Conservation (phyloP, 1,140 invertebrate species). For the Sipha flava region DNA sequence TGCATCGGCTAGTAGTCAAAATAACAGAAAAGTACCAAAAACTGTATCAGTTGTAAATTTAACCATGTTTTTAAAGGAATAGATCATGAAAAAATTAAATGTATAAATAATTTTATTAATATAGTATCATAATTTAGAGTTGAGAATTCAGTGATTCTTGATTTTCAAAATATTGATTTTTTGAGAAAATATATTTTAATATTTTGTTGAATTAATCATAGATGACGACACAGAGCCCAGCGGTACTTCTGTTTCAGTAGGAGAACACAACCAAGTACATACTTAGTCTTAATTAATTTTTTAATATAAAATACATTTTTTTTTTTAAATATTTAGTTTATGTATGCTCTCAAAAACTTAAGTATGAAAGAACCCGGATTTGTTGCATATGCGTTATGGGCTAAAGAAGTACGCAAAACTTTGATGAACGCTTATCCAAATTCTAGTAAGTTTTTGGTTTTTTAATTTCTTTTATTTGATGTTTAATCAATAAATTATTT, state of each 20-base stretch:
- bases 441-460: conserved; percentile 51
- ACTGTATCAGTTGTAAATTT: no score
- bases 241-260: conserved; percentile 13
- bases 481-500: conserved; percentile 30
- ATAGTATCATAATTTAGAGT: no score
- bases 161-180: no score
- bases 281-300: background rate
- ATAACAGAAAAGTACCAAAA: no score
- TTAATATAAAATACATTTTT: background rate
- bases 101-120: no score
- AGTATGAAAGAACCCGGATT: conserved; percentile 60
- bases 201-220: background rate
- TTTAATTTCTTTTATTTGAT: conserved; percentile 34
- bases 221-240: conserved; percentile 1
- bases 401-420: conserved; percentile 66
- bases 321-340: background rate
- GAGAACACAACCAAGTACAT: conserved; percentile 23
- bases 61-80: no score
- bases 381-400: conserved; percentile 85
- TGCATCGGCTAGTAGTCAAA: no score
- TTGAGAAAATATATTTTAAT: background rate
- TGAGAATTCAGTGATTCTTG: no score
- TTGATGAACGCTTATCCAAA: conserved; percentile 62
- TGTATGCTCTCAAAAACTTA: conserved; percentile 31
- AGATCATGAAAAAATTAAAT: no score